Percentiles rank a stretch among this genome's conserved stretches.
Evolutionary conservation across 1,140 invertebrate genomes (phyloP).

Genomic region (Eufriesea mexicana): DNA sequence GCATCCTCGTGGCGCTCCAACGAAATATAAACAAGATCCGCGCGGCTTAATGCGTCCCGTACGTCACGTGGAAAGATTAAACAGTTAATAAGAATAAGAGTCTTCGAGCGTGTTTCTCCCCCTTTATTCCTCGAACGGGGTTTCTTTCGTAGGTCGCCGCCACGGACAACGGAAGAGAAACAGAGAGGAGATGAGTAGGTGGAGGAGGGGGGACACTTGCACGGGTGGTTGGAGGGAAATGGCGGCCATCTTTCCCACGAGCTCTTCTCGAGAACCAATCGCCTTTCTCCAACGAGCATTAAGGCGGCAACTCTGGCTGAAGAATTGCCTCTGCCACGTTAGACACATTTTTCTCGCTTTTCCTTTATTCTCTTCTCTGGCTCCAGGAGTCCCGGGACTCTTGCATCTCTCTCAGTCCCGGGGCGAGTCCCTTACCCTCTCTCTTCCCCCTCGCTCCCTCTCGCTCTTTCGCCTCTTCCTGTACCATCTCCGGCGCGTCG

Average conservation of each 20-base stretch:
- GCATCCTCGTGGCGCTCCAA: constrained; percentile 67
- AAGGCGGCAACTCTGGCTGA: constrained; percentile 82
- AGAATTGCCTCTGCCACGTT: constrained; percentile 82
- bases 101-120: constrained; percentile 71
- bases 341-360: constrained; percentile 84
- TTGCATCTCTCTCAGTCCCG: constrained; percentile 58
- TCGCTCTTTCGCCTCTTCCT: background rate
- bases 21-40: constrained; percentile 80
- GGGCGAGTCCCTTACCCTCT: background rate
- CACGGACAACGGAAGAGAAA: constrained; percentile 47
- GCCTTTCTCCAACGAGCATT: constrained; percentile 78
- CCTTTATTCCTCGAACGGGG: constrained; percentile 72
- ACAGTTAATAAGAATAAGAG: constrained; percentile 84
- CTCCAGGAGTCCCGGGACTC: constrained; percentile 69
- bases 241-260: constrained; percentile 82
- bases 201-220: constrained; percentile 72
- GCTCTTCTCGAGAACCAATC: constrained; percentile 82
- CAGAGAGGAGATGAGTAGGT: constrained; percentile 31
- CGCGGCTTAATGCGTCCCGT: constrained; percentile 78
- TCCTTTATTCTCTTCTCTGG: constrained; percentile 80
- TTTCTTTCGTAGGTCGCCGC: constrained; percentile 69
- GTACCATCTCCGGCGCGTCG: constrained; percentile 55
- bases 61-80: constrained; percentile 82
- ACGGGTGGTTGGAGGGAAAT: constrained; percentile 82
- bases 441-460: background rate